phyloP scores from a whole-genome alignment of 2,888 invertebrate genomes.

The Trachelus troglodyta region DNA sequence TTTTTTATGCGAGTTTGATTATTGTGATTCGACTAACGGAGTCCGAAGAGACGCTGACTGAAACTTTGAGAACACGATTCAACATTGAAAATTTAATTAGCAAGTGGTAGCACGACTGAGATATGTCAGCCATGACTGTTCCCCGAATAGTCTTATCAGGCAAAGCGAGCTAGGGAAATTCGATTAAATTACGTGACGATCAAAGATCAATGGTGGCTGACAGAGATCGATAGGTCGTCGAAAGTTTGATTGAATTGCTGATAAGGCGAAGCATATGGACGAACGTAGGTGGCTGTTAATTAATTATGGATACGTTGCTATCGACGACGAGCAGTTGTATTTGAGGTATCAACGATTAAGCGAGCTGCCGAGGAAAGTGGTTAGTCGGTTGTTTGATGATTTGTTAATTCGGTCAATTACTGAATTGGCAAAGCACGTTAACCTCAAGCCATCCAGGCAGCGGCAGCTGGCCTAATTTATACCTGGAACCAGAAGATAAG shows the following conservation, averaged over 20 bases:
- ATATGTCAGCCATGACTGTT: no score
- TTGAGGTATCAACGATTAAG: background rate
- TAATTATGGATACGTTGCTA: background rate
- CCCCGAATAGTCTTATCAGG: background rate
- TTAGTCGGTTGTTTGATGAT: constrained; percentile 15
- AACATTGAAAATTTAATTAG: background rate
- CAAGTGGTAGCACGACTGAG: no score
- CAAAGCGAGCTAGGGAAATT: background rate
- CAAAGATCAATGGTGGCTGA: background rate
- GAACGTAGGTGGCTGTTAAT: background rate
- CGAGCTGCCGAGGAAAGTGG: background rate
- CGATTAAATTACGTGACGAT: background rate
- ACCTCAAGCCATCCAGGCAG: constrained; percentile 23
- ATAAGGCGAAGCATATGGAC: background rate
- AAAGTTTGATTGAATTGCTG: background rate
- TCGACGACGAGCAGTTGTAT: background rate
- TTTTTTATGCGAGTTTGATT: background rate
- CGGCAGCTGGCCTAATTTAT: constrained; percentile 61
- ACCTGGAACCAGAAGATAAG: constrained; percentile 72
- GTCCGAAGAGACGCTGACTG: background rate
- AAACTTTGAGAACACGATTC: background rate
- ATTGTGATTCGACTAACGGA: no score
- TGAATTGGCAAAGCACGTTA: constrained; percentile 25
- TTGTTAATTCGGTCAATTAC: background rate
- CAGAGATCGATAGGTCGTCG: background rate